Evolutionary conservation across 2,113 vertebrate genomes (phyloP).

Genomic region (Saccopteryx leptura): DNA sequence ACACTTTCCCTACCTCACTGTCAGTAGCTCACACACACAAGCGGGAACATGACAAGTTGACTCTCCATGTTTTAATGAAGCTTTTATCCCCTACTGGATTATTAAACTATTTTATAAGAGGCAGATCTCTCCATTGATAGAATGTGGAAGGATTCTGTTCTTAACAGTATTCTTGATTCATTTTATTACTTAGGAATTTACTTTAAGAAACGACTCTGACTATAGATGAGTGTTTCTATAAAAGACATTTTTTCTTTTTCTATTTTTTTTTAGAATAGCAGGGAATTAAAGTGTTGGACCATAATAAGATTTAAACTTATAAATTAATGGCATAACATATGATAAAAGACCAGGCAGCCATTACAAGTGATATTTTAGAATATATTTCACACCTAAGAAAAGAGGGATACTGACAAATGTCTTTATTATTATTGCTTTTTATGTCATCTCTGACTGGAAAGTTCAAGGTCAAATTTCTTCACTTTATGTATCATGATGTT

Average conservation of each 20-base stretch:
- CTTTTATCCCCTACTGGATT: background rate
- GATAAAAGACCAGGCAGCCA: background rate
- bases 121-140: background rate
- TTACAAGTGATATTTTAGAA: background rate
- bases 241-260: background rate
- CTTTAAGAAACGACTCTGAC: background rate
- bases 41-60: background rate
- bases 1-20: background rate
- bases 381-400: background rate
- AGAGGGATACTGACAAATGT: background rate
- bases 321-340: background rate
- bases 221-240: background rate
- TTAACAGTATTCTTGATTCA: background rate
- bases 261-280: background rate
- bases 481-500: background rate
- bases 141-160: background rate
- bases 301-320: background rate
- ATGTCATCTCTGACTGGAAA: background rate
- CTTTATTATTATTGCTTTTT: background rate
- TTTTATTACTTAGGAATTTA: conserved; percentile 2
- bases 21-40: rapidly evolving
- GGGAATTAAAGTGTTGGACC: background rate
- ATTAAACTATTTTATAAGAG: background rate
- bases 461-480: conserved; percentile 43
- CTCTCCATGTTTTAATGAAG: background rate